Conservation (phyloP, 2,797 vertebrate genomes). For the Sciurus vulgaris region DNA sequence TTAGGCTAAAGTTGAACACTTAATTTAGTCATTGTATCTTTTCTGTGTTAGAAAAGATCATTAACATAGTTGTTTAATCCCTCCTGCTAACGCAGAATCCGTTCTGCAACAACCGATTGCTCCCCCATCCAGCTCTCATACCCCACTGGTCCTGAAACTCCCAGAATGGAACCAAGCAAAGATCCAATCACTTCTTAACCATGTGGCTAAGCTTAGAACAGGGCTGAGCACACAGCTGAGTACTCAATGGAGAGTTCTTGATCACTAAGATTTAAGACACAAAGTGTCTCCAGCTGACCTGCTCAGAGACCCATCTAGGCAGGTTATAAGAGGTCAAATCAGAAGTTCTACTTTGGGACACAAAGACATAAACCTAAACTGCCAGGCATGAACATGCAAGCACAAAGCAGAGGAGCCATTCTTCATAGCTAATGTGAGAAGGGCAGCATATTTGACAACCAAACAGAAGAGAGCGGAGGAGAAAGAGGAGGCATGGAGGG, state of each 20-base stretch:
- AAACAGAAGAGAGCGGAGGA: neutral
- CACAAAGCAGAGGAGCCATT: neutral
- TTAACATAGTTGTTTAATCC: neutral
- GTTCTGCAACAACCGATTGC: neutral
- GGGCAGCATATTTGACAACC: neutral
- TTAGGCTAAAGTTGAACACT: neutral
- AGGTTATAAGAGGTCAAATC: neutral
- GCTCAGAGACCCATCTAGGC: neutral
- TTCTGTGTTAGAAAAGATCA: neutral
- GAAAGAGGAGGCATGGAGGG: accelerated
- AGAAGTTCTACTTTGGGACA: neutral
- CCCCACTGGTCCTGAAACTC: neutral
- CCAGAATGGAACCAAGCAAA: neutral
- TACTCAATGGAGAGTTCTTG: neutral
- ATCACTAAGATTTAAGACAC: neutral
- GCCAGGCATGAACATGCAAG: neutral
- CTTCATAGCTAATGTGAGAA: neutral
- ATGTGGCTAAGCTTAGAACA: neutral
- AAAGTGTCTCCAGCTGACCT: neutral
- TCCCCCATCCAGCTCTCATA: accelerated
- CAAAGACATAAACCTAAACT: neutral
- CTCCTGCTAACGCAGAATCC: neutral
- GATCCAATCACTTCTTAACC: neutral
- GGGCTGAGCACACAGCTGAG: neutral
- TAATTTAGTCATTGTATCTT: constrained; percentile 27